phyloP scores from a whole-genome alignment of 2,888 invertebrate genomes.

The Microctonus hyperodae region DNA sequence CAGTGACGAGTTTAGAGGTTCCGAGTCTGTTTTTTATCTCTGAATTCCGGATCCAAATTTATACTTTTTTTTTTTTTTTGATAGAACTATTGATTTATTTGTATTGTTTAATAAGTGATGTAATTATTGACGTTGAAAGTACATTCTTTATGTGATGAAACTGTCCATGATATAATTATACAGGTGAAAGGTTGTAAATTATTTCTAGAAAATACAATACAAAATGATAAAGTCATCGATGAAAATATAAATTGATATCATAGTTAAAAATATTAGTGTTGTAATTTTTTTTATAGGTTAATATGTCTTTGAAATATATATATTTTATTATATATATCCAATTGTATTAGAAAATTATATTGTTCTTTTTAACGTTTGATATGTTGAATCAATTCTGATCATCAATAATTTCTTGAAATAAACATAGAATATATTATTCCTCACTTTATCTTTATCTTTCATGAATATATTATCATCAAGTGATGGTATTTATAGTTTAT shows the following conservation, averaged over 20 bases:
- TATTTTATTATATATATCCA: too few species aligned
- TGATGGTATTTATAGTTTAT: neutral
- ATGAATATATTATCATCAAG: neutral
- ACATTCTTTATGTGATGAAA: neutral
- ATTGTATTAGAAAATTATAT: too few species aligned
- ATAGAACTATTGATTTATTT: neutral
- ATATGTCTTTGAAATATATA: neutral
- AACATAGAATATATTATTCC: constrained; percentile 7
- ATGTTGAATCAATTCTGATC: neutral
- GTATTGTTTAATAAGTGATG: neutral
- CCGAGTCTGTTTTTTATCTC: constrained; percentile 42
- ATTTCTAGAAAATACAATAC: neutral
- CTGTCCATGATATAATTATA: neutral
- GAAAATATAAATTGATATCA: neutral
- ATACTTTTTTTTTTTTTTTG: neutral
- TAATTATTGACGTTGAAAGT: neutral
- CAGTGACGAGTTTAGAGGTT: constrained; percentile 57
- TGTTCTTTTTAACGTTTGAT: neutral
- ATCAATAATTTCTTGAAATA: too few species aligned
- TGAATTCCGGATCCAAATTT: too few species aligned
- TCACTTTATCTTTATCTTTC: neutral
- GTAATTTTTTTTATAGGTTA: neutral
- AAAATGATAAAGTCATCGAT: neutral
- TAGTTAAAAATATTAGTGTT: neutral
- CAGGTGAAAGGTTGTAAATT: neutral